Base-by-base conservation (phyloP, 1,140 invertebrate genomes). In the Maniola jurtina region DNA sequence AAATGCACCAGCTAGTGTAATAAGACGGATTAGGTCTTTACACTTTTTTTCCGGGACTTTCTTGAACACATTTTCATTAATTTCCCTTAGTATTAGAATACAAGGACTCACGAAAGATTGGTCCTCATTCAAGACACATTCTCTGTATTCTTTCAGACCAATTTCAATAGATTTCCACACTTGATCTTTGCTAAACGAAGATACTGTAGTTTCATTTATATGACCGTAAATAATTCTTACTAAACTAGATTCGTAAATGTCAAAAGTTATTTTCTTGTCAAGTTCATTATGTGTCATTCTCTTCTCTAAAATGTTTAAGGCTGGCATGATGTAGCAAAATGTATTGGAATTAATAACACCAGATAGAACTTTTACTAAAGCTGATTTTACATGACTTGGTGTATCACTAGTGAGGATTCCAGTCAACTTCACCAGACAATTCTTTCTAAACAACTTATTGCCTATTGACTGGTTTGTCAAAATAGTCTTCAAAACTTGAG, bases 31-130 rank as follows among this genome's bases (percentile, higher is more conserved):
- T 6, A 93, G 70, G 38, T 84, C 66, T 64, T 91, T 89, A n/a
- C 85, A 76, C 72, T 81, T 90, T n/a, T 88, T 77, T 35, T 80
- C 68, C 35, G 91, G 90, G 48, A 93, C 61, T 55, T 89, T 79
- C 16, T 84, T 81, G 68, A 92, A 94, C 7, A 93, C 91, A 0
- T 92, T 86, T 57, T 93, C 90, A 45, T 93, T 92, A 2, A 96
- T 91, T 76, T 93, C 91, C 64, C 92, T 92, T 77, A 93, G 77
- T 52, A 92, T 80, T 16, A 91, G 70, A 5, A 86, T 76, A 62
- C 81, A 83, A 10, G 88, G 86, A 75, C 84, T 89, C 0, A 71
- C 76, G 38, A 76, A 79, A 33, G 80, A 73, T 50, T 84, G 78
- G 55, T 83, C 77, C 61, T 84, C 82, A 48, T 81, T 71, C 40